Evolutionary conservation across 2,888 invertebrate genomes (phyloP), one percentile per base, ranked within the genome.

Genomic region (Kuschelorhynchus macadamiae): DNA sequence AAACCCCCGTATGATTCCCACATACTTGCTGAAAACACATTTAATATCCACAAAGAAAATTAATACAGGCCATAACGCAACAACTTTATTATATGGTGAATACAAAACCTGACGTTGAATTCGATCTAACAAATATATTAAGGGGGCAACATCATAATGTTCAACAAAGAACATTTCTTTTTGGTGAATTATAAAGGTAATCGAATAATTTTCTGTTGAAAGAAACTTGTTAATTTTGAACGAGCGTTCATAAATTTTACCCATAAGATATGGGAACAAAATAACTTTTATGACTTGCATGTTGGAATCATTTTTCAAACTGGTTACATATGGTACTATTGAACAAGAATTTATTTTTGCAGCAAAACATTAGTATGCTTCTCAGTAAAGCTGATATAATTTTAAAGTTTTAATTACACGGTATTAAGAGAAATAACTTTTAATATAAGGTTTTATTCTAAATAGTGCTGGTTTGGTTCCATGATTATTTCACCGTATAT

Each of bases 111-210:
- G 44, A 44, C 17, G 7, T 20, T 44, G 18, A 9, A 14, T 20
- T 44, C 44, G 17, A 44, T 44, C 44, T 44, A 44, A 44, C 44
- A 44, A 42, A 44, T 20, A 44, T 44, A 44, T 44, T 20, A 44
- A n/a, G 44, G 44, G 44, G 44, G 44, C 46, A 46, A 57, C 46
- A 57, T 21, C 32, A 55, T 46, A 44, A 44, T 52, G 41, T 53
- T 66, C 36, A 42, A 67, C 67, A 67, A 67, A 67, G 62, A 57
- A 67, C 42, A 67, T 36, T 77, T 76, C 77, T 72, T 61, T 67
- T 72, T 72, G 71, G 71, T 64, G 61, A 50, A 64, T 64, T 69
- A 65, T 60, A 65, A 61, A 55, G 57, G 61, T 61, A 53, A 67
- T 67, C 67, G 56, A 62, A 62, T 67, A 67, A 62, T 62, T 62